Conservation (phyloP, 2,888 invertebrate genomes). For the Microdon myrmicae region DNA sequence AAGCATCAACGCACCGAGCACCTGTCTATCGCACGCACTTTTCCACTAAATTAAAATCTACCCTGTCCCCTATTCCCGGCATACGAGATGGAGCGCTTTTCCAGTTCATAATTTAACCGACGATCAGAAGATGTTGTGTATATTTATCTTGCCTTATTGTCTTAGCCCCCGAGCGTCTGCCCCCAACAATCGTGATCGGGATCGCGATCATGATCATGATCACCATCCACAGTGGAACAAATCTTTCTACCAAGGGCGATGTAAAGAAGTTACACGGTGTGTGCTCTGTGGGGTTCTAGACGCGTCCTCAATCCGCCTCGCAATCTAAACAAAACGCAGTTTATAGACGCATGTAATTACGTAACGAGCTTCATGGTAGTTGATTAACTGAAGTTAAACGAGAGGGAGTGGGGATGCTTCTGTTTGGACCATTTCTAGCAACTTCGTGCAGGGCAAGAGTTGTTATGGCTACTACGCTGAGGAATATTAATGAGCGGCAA, state of each 20-base stretch:
- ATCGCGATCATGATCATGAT: slow-evolving; percentile 37
- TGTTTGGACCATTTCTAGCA: neutral
- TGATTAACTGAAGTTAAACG: neutral
- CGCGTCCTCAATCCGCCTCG: slow-evolving; percentile 37
- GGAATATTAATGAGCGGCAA: slow-evolving; percentile 37
- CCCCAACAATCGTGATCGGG: too few relatives aligned
- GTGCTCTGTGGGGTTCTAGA: slow-evolving; percentile 6
- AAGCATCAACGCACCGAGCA: slow-evolving; percentile 4
- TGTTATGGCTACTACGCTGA: slow-evolving; percentile 9
- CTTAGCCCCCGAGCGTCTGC: slow-evolving; percentile 9
- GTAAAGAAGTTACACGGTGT: slow-evolving; percentile 11
- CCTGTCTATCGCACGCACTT: slow-evolving; percentile 14
- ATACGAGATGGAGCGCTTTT: slow-evolving; percentile 40
- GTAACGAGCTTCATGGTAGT: slow-evolving; percentile 35
- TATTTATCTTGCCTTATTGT: slow-evolving; percentile 16
- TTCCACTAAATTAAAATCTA: slow-evolving; percentile 22
- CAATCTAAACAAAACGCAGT: slow-evolving; percentile 48
- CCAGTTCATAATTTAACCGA: slow-evolving; percentile 46
- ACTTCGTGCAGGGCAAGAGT: neutral
- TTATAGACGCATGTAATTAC: slow-evolving; percentile 50
- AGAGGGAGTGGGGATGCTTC: neutral
- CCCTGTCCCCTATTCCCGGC: slow-evolving; percentile 1
- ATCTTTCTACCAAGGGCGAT: slow-evolving; percentile 7
- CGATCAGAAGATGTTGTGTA: slow-evolving; percentile 33
- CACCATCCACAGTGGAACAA: slow-evolving; percentile 18